Evolutionary conservation across 2,797 vertebrate species (phyloP).

Genomic region (Eremophila alpestris): DNA sequence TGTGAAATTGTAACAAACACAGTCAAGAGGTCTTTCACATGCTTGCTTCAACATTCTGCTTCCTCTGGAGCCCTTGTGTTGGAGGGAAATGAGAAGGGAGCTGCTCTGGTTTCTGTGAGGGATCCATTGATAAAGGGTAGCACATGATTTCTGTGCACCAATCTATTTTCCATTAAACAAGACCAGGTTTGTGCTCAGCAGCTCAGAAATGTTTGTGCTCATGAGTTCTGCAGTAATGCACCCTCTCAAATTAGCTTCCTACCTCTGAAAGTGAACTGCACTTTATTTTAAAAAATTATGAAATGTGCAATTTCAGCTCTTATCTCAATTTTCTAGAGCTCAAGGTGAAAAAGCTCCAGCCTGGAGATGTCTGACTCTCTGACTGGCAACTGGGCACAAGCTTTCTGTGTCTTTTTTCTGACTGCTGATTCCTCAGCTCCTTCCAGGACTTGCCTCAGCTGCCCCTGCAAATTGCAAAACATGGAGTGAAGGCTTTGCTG

Average conservation of each 20-base stretch:
- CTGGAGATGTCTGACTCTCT: not conserved
- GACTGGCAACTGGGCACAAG: not conserved
- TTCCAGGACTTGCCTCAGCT: not conserved
- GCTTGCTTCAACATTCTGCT: not conserved
- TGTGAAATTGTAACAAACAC: not conserved
- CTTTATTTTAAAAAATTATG: not conserved
- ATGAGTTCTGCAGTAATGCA: not conserved
- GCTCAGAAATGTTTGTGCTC: not conserved
- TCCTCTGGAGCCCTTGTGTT: not conserved
- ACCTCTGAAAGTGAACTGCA: not conserved
- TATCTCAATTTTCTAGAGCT: not conserved
- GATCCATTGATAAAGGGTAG: not conserved
- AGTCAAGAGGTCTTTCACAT: not conserved
- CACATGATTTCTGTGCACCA: not conserved
- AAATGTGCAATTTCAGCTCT: not conserved
- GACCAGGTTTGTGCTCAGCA: not conserved
- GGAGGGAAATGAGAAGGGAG: not conserved
- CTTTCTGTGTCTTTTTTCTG: not conserved
- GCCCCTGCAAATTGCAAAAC: not conserved
- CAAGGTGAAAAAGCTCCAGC: not conserved
- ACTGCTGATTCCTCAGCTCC: not conserved
- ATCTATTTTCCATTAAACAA: not conserved
- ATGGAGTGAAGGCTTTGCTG: not conserved
- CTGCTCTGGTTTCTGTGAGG: not conserved
- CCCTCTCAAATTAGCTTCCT: constrained; percentile 7